Conservation (phyloP, 2,888 invertebrate species). For the Chaetogeoica ovagalla region DNA sequence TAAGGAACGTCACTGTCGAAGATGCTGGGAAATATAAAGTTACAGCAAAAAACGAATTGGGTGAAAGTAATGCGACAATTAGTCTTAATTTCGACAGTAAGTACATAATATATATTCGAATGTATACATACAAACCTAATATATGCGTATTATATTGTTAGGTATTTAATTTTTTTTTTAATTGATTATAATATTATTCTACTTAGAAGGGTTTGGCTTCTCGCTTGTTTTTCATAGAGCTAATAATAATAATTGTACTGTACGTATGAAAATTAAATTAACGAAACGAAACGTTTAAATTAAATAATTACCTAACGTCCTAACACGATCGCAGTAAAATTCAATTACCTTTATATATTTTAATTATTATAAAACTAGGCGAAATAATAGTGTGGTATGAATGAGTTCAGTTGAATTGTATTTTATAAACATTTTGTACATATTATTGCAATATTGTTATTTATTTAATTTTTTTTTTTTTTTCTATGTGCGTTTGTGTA, state of each 20-base stretch:
- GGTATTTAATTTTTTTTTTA: slow-evolving; percentile 37
- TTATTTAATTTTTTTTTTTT: no score
- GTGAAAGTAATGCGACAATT: slow-evolving; percentile 95
- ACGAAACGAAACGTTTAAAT: background rate
- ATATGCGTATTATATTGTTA: background rate
- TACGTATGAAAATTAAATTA: background rate
- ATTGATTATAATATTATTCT: slow-evolving; percentile 7
- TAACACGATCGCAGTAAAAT: slow-evolving; percentile 1
- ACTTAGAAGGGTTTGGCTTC: slow-evolving; percentile 36
- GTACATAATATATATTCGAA: slow-evolving; percentile 61
- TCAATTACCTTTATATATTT: background rate
- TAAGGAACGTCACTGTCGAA: slow-evolving; percentile 92
- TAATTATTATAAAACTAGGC: background rate
- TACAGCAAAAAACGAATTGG: slow-evolving; percentile 95
- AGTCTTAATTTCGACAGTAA: slow-evolving; percentile 98
- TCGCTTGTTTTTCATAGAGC: slow-evolving; percentile 39
- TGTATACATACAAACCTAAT: background rate
- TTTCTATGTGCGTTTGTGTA: slow-evolving; percentile 35
- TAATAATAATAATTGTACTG: slow-evolving; percentile 16
- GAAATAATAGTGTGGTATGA: slow-evolving; percentile 5
- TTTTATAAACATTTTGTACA: slow-evolving; percentile 4
- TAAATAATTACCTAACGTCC: background rate
- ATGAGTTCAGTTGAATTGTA: slow-evolving; percentile 5
- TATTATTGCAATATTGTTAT: background rate
- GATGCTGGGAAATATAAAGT: slow-evolving; percentile 97